Base-by-base conservation (phyloP, 1,140 invertebrate species). In the Melitaea cinxia region DNA sequence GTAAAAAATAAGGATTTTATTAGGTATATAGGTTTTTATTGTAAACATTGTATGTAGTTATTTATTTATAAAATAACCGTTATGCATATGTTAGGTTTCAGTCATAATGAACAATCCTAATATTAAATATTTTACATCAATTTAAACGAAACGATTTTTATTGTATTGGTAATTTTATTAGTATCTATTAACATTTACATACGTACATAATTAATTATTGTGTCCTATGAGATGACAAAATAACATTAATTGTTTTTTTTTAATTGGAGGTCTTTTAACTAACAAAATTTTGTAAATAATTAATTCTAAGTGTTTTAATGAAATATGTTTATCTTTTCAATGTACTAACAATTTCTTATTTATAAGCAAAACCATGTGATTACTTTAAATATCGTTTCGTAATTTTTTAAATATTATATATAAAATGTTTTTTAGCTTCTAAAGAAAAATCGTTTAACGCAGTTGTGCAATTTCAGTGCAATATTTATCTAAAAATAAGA, bases 41-140 rank as follows among this genome's bases (percentile, higher is more conserved):
- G 37, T 68, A 66, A 60, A 73, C 81, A 83, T 78, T 85, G 83
- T 85, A 85, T 85, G 71, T 83, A 80, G 81, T 85, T 85, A 86
- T 85, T 88, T 86, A 86, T 86, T 86, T 35, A 64, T 56, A 74
- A 82, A 83, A 83, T 84, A 84, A 83, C 78, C 67, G 80, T 80
- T 76, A 81, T 83, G 77, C 80, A 84, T 84, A 84, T 74, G 52
- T 75, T 75, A 70, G 39, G 12, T 64, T 19, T 62, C 61, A 80
- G 77, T 78, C 75, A 77, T 64, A 42, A 66, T 52, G n/a, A 37
- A 37, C 35, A 37, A 3, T 37, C 24, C 12, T 71, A 69, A 21
- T 59, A 47, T 68, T 69, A 75, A 45, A 17, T 14, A 26, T 24
- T 33, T 60, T 24, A 26, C 21, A 52, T 26, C 14, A 35, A 60